Base-by-base conservation (phyloP, 2,797 vertebrate species). In the Micrastur ruficollis region DNA sequence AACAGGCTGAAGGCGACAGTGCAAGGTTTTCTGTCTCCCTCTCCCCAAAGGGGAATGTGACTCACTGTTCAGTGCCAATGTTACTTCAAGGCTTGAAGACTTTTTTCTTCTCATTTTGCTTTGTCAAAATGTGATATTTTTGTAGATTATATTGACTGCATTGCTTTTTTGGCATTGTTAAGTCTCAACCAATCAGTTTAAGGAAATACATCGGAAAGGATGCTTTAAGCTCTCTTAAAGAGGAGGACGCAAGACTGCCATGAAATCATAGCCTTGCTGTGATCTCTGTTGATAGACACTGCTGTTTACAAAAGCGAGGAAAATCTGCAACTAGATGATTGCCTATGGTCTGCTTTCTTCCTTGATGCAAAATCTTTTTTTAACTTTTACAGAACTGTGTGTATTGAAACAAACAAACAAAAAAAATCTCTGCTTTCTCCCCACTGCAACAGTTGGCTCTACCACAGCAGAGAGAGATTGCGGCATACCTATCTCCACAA, bases 1-100 rank as follows among this genome's bases (percentile, higher is more conserved):
- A 92, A 96, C 94, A 96, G 89, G 81, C 93, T 93, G 88, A 91
- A 71, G 87, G 85, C 94, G 58, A 52, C 40, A 78, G 31, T 3
- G 1, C 1, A 3, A 82, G 36, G 36, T 52, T 94, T 86, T 74
- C 78, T 80, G 55, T 47, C 71, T 87, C 78, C 21, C 12, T 71
- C 32, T 86, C 1, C 55, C 89, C 36, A 44, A 53, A 93, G 63
- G 89, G 81, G 81, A 86, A 68, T 62, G 63, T 87, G 96, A 97
- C 75, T 97, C 96, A 95, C 13, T 14, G 12, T 14, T 95, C 49
- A 21, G 44, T 73, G 73, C 63, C 90, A 84, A 4, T 55, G 79
- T 31, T 47, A n/a, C 61, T 80, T 71, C 0, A 0, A 87, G 53
- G 61, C 42, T 85, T 36, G 42, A 31, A 74, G 72, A 61, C 58